A percentile compares a stretch with the other conserved stretches of the same genome.
Evolutionary conservation across 1,140 invertebrate species (phyloP).

Genomic region (Drosophila tani): DNA sequence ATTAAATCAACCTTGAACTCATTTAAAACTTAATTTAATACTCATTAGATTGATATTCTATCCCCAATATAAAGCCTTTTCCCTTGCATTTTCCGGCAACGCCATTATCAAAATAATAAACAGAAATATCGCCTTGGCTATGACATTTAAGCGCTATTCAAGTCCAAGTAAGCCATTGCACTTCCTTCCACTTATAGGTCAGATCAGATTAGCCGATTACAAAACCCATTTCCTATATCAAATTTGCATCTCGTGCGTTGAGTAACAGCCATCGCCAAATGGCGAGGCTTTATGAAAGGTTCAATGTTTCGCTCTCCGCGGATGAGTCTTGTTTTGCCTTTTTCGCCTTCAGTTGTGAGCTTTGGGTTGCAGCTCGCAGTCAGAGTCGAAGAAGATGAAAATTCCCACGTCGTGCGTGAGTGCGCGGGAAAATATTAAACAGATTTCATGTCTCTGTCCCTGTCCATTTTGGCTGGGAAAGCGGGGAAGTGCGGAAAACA

Average conservation of each 20-base stretch:
- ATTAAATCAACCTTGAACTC: neutral
- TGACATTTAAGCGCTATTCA: neutral
- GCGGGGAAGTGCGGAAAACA: conserved; percentile 27
- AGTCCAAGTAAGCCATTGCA: conserved; percentile 24
- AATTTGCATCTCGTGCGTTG: conserved; percentile 51
- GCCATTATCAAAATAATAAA: neutral
- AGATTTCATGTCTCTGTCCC: conserved; percentile 51
- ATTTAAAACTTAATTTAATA: neutral
- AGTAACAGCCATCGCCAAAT: conserved; percentile 32
- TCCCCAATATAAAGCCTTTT: neutral
- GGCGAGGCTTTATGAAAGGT: conserved; percentile 33
- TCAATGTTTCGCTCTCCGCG: conserved; percentile 35
- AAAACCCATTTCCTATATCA: conserved; percentile 50
- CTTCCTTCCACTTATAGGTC: conserved; percentile 47
- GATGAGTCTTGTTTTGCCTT: neutral
- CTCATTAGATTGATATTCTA: too few relatives aligned
- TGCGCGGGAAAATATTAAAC: conserved; percentile 78
- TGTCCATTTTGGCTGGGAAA: conserved; percentile 20
- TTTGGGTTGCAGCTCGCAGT: conserved; percentile 26
- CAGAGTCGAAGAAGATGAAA: conserved; percentile 47
- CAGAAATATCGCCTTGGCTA: neutral
- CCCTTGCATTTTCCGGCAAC: neutral
- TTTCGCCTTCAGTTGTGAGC: conserved; percentile 11
- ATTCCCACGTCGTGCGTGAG: conserved; percentile 81
- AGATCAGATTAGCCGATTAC: conserved; percentile 35